Evolutionary conservation across 2,888 invertebrate species (phyloP).

Genomic region (Zaprionus obscuricornis): DNA sequence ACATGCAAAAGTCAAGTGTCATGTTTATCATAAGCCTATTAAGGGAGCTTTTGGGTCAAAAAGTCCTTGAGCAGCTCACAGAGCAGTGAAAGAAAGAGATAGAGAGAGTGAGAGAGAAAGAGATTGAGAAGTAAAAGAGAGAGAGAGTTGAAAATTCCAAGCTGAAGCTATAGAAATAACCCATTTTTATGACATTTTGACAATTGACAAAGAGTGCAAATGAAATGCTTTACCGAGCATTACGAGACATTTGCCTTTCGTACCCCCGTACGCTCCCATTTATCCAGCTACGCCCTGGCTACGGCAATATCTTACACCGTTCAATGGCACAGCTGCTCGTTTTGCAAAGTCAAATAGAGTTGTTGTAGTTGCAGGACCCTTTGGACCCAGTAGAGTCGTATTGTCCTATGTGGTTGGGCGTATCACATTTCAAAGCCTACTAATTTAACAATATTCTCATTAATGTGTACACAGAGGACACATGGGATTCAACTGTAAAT

Average conservation of each 20-base stretch:
- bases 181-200: conserved; percentile 66
- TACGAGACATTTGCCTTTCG: too few species aligned
- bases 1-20: conserved; percentile 78
- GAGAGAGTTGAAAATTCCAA: too few species aligned
- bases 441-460: conserved; percentile 83
- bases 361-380: conserved; percentile 43
- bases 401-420: conserved; percentile 70
- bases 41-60: conserved; percentile 69
- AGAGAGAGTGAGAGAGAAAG: not conserved
- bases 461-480: conserved; percentile 75
- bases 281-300: too few species aligned
- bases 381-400: conserved; percentile 2
- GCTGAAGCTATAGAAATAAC: conserved; percentile 72
- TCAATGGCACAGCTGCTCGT: conserved; percentile 64
- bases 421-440: conserved; percentile 82
- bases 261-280: conserved; percentile 7
- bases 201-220: conserved; percentile 42
- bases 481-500: conserved; percentile 31
- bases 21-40: conserved; percentile 83
- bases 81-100: not conserved
- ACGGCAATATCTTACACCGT: too few species aligned
- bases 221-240: conserved; percentile 16
- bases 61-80: conserved; percentile 11
- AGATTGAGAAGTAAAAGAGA: not conserved
- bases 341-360: conserved; percentile 62